Percentiles rank a stretch among this genome's conserved stretches.
Conservation (phyloP, 2,888 invertebrate genomes). For the Stenchaetothrips biformis region DNA sequence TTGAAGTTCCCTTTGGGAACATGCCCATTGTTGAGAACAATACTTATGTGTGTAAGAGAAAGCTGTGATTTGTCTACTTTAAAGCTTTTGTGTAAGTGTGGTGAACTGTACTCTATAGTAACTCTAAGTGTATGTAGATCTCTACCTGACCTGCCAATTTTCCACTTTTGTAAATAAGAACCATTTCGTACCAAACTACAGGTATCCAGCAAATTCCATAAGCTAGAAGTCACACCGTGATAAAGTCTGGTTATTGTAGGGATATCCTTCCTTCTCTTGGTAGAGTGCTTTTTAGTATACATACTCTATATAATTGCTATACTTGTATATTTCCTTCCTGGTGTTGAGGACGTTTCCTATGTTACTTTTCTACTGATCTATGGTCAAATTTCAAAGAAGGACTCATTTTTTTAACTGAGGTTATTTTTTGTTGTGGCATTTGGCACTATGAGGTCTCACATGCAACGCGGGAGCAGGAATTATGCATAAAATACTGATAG, state of each 20-base stretch:
- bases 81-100: conserved; percentile 17
- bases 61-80: conserved; percentile 11
- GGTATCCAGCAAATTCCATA: conserved; percentile 15
- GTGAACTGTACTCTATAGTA: not conserved
- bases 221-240: not conserved
- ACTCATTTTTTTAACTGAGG: too few relatives aligned
- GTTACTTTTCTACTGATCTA: too few relatives aligned
- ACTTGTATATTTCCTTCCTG: too few relatives aligned
- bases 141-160: conserved; percentile 24
- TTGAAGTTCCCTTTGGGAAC: too few relatives aligned
- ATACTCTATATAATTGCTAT: too few relatives aligned
- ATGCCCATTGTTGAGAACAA: not conserved
- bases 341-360: too few relatives aligned
- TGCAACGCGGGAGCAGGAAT: too few relatives aligned
- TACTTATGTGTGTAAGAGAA: not conserved
- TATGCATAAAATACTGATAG: too few relatives aligned
- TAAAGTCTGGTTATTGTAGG: not conserved
- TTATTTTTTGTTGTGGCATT: too few relatives aligned
- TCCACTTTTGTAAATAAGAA: conserved; percentile 18
- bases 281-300: too few relatives aligned
- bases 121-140: not conserved
- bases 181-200: not conserved
- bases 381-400: too few relatives aligned
- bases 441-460: too few relatives aligned
- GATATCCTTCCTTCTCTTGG: not conserved